Evolutionary conservation across 2,888 invertebrate species (phyloP).

Genomic region (Tenthredo scrophulariae): DNA sequence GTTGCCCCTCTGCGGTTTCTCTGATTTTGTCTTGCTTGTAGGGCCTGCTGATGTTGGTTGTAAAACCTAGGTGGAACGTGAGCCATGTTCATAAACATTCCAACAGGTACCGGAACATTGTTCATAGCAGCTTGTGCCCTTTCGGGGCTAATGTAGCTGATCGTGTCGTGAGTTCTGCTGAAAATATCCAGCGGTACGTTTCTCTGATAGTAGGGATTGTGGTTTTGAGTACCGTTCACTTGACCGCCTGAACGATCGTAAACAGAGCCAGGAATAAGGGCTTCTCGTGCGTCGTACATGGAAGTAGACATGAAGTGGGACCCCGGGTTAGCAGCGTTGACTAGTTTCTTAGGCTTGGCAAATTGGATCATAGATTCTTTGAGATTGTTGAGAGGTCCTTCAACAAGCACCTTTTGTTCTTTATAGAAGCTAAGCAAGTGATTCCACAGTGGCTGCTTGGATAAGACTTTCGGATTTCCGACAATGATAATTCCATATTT

Average conservation of each 20-base stretch:
- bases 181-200: slow-evolving; percentile 82
- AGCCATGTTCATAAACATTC: slow-evolving; percentile 96
- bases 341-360: slow-evolving; percentile 97
- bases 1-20: slow-evolving; percentile 70
- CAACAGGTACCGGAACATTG: slow-evolving; percentile 94
- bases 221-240: slow-evolving; percentile 73
- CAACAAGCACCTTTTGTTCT: slow-evolving; percentile 97
- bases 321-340: slow-evolving; percentile 96
- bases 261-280: slow-evolving; percentile 94
- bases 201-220: slow-evolving; percentile 77
- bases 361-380: slow-evolving; percentile 98
- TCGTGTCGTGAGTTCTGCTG: slow-evolving; percentile 90
- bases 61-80: slow-evolving; percentile 88
- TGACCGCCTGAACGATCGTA: slow-evolving; percentile 88
- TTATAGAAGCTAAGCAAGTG: slow-evolving; percentile 98
- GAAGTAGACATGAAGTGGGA: slow-evolving; percentile 98
- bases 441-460: slow-evolving; percentile 99
- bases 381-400: slow-evolving; percentile 97
- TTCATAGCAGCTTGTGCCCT: slow-evolving; percentile 87
- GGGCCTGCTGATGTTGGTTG: slow-evolving; percentile 86
- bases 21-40: slow-evolving; percentile 81
- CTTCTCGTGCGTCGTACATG: slow-evolving; percentile 98
- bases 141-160: slow-evolving; percentile 95
- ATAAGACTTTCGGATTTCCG: slow-evolving; percentile 98
- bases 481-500: slow-evolving; percentile 99